Conservation (phyloP, 1,140 invertebrate genomes). For the Semibalanus balanoides region DNA sequence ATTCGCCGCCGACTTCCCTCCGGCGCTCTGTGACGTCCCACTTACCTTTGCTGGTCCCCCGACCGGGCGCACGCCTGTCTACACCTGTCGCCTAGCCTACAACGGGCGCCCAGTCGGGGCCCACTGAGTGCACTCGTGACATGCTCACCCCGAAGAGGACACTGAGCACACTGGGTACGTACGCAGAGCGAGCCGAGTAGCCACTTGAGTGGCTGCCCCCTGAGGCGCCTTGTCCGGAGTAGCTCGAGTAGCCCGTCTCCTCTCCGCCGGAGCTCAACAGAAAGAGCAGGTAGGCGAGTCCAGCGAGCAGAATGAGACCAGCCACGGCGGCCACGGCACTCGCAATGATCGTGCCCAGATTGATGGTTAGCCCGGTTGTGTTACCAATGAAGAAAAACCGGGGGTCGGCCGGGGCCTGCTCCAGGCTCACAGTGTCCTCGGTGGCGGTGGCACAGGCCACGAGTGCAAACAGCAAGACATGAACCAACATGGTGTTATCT, state of each 20-base stretch:
- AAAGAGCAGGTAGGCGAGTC: background rate
- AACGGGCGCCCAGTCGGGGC: too few relatives aligned
- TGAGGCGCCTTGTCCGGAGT: background rate
- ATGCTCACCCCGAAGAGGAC: background rate
- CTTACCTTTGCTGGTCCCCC: background rate
- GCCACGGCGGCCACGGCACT: background rate
- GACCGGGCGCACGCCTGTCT: too few relatives aligned
- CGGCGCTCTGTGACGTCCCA: background rate
- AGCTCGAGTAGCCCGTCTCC: background rate
- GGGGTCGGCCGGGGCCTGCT: background rate
- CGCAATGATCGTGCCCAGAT: background rate
- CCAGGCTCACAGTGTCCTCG: background rate
- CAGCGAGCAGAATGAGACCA: background rate
- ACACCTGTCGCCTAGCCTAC: too few relatives aligned
- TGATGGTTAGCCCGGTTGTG: background rate
- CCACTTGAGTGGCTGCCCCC: background rate
- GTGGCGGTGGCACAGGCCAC: background rate
- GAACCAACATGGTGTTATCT: slow-evolving; percentile 4
- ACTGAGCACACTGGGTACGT: background rate
- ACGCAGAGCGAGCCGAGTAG: background rate
- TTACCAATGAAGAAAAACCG: slow-evolving; percentile 5
- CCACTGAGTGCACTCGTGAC: background rate
- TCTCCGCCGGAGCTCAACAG: background rate
- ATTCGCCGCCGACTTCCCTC: too few relatives aligned
- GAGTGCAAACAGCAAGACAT: background rate